Percentiles rank a stretch among this genome's conserved stretches.
phyloP scores from a whole-genome alignment of 64 coral and sea anemone genomes.

The Dendronephthya gigantea region DNA sequence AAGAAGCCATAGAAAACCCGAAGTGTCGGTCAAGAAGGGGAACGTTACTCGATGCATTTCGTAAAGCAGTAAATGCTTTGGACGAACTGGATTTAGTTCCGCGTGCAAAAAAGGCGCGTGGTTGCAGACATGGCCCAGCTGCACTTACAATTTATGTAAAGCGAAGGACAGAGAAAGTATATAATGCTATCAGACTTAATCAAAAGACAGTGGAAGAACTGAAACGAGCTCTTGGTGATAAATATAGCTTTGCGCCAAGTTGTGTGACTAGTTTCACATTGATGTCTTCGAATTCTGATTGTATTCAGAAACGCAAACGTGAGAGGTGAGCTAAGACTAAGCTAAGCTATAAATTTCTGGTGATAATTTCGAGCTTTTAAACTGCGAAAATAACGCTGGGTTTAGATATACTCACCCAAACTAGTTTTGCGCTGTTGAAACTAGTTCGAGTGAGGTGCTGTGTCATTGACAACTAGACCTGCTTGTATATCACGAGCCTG shows the following conservation, averaged over 20 bases:
- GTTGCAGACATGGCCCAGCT: background rate
- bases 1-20: background rate
- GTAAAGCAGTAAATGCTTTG: conserved; percentile 11
- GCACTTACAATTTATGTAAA: conserved; percentile 4
- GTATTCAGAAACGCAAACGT: background rate
- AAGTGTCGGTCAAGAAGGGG: background rate
- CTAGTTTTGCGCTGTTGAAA: background rate
- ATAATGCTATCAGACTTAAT: conserved; percentile 13
- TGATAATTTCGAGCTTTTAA: background rate
- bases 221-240: background rate
- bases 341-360: background rate
- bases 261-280: conserved; percentile 1
- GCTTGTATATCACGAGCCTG: no score
- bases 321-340: background rate
- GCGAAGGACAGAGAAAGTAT: conserved; percentile 1
- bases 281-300: background rate
- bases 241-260: background rate
- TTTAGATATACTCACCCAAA: background rate
- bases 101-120: background rate
- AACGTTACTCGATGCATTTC: conserved; percentile 12
- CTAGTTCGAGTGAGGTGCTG: background rate
- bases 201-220: conserved; percentile 17
- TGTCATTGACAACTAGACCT: background rate
- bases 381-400: background rate
- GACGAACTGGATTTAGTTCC: conserved; percentile 18